phyloP scores from a whole-genome alignment of 2,888 invertebrate species.

The Odontothrips loti region DNA sequence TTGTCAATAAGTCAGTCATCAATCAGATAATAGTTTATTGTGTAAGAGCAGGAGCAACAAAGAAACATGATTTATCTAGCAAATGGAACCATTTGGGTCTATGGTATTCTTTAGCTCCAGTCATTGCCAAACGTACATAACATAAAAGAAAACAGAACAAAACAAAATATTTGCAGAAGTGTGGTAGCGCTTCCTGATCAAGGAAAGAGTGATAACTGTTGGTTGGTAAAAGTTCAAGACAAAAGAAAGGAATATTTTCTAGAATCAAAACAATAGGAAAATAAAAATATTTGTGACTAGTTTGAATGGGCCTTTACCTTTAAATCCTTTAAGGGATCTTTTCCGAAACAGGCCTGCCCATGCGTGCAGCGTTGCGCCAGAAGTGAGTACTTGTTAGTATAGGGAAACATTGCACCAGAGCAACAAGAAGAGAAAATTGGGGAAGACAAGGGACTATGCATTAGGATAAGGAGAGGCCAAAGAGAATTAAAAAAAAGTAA shows the following conservation, averaged over 20 bases:
- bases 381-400: conserved; percentile 38
- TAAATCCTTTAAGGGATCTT: conserved; percentile 84
- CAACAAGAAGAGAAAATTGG: conserved; percentile 20
- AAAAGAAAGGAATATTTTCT: conserved; percentile 38
- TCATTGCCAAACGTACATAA: conserved; percentile 15
- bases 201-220: conserved; percentile 25
- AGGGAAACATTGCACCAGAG: conserved; percentile 30
- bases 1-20: too few species aligned
- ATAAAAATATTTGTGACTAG: conserved; percentile 25
- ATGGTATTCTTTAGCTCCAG: not conserved
- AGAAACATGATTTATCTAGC: too few species aligned
- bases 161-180: conserved; percentile 9
- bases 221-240: conserved; percentile 37
- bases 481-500: conserved; percentile 17
- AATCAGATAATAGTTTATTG: too few species aligned
- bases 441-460: conserved; percentile 32
- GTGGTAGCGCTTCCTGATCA: conserved; percentile 12
- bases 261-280: conserved; percentile 45
- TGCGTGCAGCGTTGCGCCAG: conserved; percentile 43
- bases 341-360: conserved; percentile 86
- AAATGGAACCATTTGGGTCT: too few species aligned
- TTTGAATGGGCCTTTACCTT: conserved; percentile 38
- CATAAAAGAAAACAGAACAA: conserved; percentile 12
- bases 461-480: conserved; percentile 32
- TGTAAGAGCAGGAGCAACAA: too few species aligned